A percentile compares a stretch with the other conserved stretches of the same genome.
Evolutionary conservation across 2,797 vertebrate species (phyloP).

Genomic region (Anisognathus igniventris): DNA sequence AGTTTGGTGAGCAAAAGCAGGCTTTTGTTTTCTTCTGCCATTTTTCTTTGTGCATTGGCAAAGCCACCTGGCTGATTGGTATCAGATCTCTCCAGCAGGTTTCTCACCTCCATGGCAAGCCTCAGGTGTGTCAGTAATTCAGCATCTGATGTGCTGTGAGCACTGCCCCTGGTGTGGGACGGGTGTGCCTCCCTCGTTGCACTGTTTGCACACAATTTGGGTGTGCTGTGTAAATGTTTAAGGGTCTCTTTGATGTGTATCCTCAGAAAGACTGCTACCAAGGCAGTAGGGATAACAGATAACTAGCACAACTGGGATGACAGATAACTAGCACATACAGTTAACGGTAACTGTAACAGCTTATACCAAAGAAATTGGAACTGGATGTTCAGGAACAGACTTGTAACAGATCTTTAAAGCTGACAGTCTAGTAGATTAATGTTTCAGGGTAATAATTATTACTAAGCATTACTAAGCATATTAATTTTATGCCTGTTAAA

Average conservation of each 20-base stretch:
- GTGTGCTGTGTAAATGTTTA: background rate
- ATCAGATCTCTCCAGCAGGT: background rate
- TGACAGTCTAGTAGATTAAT: background rate
- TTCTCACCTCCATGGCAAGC: background rate
- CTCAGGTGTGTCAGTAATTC: background rate
- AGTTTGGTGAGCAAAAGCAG: background rate
- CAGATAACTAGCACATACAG: background rate
- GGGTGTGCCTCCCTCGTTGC: background rate
- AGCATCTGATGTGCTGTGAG: background rate
- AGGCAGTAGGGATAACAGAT: background rate
- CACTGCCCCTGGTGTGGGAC: background rate
- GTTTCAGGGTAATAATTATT: background rate
- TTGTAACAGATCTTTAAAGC: background rate
- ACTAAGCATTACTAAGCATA: too few species aligned
- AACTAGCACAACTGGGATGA: background rate
- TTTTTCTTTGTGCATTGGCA: background rate
- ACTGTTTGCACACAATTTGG: background rate
- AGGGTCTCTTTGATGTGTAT: background rate
- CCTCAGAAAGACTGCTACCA: background rate
- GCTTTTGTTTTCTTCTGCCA: background rate
- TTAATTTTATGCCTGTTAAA: background rate
- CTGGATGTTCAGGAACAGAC: background rate
- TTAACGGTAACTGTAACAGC: background rate
- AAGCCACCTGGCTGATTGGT: background rate
- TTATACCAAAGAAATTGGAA: background rate